Conservation (phyloP, 2,888 invertebrate genomes). For the Protodeltote pygarga region DNA sequence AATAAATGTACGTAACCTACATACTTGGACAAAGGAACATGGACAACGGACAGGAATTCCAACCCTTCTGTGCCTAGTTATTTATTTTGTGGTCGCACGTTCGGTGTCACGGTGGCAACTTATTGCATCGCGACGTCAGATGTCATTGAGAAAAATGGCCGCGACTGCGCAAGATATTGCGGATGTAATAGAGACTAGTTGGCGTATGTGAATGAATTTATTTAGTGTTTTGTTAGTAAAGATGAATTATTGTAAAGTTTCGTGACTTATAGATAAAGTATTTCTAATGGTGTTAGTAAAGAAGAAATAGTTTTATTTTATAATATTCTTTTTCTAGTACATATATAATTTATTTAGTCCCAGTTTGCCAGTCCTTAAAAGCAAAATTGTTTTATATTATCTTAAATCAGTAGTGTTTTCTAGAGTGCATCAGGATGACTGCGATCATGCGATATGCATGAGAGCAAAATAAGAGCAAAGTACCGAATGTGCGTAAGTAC, state of each 20-base stretch:
- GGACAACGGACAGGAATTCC: background rate
- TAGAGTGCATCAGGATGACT: too few species aligned
- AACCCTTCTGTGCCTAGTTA: constrained; percentile 9
- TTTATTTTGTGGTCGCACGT: constrained; percentile 15
- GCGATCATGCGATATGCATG: too few species aligned
- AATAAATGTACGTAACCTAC: too few species aligned
- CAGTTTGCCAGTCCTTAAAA: too few species aligned
- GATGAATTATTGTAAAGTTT: background rate
- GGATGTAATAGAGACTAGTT: constrained; percentile 20
- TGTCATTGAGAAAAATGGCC: constrained; percentile 41
- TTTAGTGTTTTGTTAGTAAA: background rate
- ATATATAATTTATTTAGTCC: too few species aligned
- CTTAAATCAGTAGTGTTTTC: too few species aligned
- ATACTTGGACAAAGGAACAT: background rate
- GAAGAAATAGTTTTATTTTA: too few species aligned
- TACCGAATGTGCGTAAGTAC: too few species aligned
- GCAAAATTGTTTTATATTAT: too few species aligned
- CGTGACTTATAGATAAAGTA: background rate
- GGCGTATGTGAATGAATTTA: constrained; percentile 29
- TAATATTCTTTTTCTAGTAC: too few species aligned
- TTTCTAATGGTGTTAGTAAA: too few species aligned
- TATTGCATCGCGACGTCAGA: constrained; percentile 39
- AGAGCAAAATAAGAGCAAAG: too few species aligned
- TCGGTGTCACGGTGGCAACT: constrained; percentile 30
- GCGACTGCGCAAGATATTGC: constrained; percentile 37